These are phyloP conservation scores for Zingel zingel DNA, from an alignment of 2,113 vertebrate species.

Conservation along the genomic window DNA sequence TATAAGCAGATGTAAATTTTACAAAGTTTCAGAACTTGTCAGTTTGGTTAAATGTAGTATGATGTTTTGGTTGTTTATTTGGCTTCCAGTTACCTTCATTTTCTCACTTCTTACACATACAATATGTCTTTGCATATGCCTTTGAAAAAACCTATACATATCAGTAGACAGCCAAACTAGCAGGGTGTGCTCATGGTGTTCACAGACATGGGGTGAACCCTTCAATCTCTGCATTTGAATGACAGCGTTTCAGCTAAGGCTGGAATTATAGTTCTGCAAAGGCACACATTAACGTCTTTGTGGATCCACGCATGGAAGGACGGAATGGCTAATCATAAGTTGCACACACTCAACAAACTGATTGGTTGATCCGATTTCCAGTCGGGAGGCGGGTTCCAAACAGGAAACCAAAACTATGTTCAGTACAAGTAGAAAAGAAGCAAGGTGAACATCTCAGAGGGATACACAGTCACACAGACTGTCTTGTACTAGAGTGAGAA, in stretches of 20 bases:
- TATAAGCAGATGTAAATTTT: constrained; percentile 44
- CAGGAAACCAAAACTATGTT: not conserved
- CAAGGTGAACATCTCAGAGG: not conserved
- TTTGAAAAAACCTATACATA: constrained; percentile 20
- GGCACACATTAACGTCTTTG: constrained; percentile 46
- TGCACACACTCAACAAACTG: constrained; percentile 23
- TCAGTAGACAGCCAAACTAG: constrained; percentile 48
- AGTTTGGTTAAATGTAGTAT: not conserved
- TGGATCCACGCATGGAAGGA: constrained; percentile 35
- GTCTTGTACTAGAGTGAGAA: not conserved
- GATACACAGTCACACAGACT: not conserved
- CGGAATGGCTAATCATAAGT: constrained; percentile 41
- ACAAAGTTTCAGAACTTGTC: constrained; percentile 44
- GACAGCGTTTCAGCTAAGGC: constrained; percentile 50
- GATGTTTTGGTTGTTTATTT: constrained; percentile 8
- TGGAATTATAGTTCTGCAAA: constrained; percentile 49
- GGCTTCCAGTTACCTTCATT: not conserved
- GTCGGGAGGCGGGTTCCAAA: not conserved
- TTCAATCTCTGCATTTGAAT: constrained; percentile 46
- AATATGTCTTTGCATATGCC: constrained; percentile 1
- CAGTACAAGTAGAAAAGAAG: not conserved
- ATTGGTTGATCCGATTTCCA: constrained; percentile 14
- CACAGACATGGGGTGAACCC: constrained; percentile 48
- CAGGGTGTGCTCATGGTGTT: constrained; percentile 30
- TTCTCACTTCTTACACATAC: not conserved